A percentile compares a stretch with the other conserved stretches of the same genome.
Evolutionary conservation across 2,888 invertebrate genomes (phyloP).

Genomic region (Thera obeliscata): DNA sequence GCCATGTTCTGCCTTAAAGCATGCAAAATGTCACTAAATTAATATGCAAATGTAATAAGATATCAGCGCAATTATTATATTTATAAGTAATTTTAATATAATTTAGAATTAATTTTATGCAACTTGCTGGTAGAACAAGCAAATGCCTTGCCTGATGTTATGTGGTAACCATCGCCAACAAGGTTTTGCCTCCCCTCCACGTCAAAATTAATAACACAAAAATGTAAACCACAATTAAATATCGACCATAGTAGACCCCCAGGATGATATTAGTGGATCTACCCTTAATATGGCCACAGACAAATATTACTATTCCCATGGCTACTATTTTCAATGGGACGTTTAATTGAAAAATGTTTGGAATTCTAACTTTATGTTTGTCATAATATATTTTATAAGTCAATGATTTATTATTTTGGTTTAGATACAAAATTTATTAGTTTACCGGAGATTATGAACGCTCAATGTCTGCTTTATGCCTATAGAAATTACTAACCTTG

Average conservation of each 20-base stretch:
- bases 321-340: not conserved
- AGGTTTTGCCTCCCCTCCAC: no score
- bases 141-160: no score
- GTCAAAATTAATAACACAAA: no score
- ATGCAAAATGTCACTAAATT: no score
- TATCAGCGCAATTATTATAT: no score
- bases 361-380: conserved; percentile 9
- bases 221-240: no score
- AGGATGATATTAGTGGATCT: not conserved
- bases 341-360: conserved; percentile 4
- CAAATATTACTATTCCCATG: conserved; percentile 25
- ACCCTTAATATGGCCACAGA: conserved; percentile 3
- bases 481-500: not conserved
- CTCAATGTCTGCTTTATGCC: not conserved
- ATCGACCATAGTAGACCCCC: not conserved
- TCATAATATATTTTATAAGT: not conserved
- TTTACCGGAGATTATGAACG: not conserved
- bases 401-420: conserved; percentile 1
- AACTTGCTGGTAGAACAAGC: no score
- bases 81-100: no score
- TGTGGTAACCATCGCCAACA: no score
- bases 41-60: no score
- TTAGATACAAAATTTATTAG: not conserved
- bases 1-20: no score
- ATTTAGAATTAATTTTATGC: no score